Evolutionary conservation across 2,888 invertebrate genomes (phyloP).

Genomic region (Mechanitis mazaeus): DNA sequence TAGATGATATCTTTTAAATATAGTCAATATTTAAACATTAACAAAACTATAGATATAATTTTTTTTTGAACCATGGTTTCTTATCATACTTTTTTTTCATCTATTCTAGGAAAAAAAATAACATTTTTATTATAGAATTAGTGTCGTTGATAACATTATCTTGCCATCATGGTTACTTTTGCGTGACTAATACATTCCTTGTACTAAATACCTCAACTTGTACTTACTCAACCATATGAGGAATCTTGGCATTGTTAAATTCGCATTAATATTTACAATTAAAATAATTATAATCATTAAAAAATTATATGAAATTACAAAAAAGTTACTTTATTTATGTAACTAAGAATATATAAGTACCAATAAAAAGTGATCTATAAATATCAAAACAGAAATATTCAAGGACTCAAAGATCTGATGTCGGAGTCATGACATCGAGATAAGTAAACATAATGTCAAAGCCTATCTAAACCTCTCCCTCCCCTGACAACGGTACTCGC

Average conservation of each 20-base stretch:
- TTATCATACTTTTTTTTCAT: no score
- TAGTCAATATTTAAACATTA: no score
- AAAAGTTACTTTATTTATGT: no score
- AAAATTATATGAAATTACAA: no score
- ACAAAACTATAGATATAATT: no score
- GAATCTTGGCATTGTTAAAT: no score
- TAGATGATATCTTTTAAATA: no score
- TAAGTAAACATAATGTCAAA: conserved; percentile 71
- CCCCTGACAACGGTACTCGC: conserved; percentile 68
- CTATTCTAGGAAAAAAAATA: no score
- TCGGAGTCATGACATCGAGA: conserved; percentile 50
- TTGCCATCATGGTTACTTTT: neutral
- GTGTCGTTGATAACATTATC: neutral
- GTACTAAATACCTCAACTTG: neutral
- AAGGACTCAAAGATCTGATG: conserved; percentile 28
- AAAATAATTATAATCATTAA: no score
- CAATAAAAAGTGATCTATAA: conserved; percentile 24
- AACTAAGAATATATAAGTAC: conserved; percentile 17
- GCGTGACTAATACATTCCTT: conserved; percentile 1
- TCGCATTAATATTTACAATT: no score
- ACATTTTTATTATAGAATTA: no score
- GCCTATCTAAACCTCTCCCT: conserved; percentile 60
- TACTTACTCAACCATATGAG: neutral
- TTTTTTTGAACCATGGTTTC: no score
- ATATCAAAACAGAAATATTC: conserved; percentile 10